Conservation (phyloP, 2,797 vertebrate species). For the Helostoma temminkii region DNA sequence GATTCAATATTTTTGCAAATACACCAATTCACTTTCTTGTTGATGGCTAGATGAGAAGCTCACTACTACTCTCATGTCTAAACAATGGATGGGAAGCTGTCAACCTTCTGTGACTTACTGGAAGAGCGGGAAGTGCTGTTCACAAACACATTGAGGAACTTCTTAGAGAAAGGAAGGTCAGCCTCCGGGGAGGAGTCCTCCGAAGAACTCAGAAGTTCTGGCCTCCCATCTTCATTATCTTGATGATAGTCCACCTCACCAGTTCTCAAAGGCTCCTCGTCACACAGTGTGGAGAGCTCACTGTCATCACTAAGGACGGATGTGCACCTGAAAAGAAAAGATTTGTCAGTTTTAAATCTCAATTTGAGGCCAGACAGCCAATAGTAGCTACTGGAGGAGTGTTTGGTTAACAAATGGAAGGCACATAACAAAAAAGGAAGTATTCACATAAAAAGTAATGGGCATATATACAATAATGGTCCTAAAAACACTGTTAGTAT, state of each 20-base stretch:
- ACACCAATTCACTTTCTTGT: neutral
- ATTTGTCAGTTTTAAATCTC: constrained; percentile 7
- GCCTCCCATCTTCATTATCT: constrained; percentile 71
- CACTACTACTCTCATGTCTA: neutral
- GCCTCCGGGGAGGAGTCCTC: constrained; percentile 96
- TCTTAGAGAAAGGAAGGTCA: constrained; percentile 97
- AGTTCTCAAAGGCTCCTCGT: constrained; percentile 82
- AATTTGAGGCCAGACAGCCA: neutral
- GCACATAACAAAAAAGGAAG: neutral
- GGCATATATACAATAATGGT: too few species aligned
- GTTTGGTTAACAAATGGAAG: neutral
- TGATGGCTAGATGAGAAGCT: neutral
- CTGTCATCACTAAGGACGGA: constrained; percentile 93
- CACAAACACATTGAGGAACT: constrained; percentile 99
- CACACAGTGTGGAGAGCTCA: constrained; percentile 88
- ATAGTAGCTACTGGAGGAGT: neutral
- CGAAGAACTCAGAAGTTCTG: constrained; percentile 85
- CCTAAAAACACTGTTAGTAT: too few species aligned
- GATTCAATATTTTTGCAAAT: neutral
- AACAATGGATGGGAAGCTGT: neutral
- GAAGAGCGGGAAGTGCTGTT: constrained; percentile 98
- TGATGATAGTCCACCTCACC: constrained; percentile 77
- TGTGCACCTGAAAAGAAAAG: constrained; percentile 83
- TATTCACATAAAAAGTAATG: neutral
- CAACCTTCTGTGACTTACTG: constrained; percentile 85